Evolutionary conservation across 2,113 vertebrate species (phyloP).

Genomic region (Ifrita kowaldi): DNA sequence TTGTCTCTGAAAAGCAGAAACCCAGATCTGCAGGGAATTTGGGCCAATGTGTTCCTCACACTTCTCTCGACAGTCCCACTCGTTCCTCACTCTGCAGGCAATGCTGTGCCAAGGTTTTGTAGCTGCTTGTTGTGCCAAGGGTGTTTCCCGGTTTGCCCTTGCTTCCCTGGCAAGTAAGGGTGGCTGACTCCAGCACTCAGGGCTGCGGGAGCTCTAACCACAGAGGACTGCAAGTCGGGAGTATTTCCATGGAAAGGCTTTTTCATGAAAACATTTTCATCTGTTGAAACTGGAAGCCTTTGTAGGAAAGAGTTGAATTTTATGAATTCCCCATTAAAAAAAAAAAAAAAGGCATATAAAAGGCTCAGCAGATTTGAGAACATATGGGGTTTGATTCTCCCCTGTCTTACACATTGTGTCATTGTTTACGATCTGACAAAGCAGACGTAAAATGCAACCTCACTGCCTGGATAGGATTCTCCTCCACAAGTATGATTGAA

Average conservation of each 20-base stretch:
- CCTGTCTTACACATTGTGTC: not conserved
- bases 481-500: not conserved
- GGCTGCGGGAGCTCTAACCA: not conserved
- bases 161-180: not conserved
- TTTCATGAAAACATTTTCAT: not conserved
- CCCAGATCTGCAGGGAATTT: slow-evolving; percentile 13
- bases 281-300: not conserved
- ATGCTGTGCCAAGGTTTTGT: not conserved
- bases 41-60: slow-evolving; percentile 50
- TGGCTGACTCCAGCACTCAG: not conserved
- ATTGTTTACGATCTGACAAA: slow-evolving; percentile 2
- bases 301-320: not conserved
- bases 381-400: slow-evolving; percentile 18
- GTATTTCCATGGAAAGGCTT: not conserved
- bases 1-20: not conserved
- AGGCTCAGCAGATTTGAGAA: slow-evolving; percentile 23
- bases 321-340: not conserved
- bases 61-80: not conserved
- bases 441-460: slow-evolving; percentile 1
- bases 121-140: rapidly evolving
- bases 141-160: not conserved
- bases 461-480: not conserved
- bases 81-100: not conserved
- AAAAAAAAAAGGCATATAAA: not conserved
- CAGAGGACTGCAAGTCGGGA: not conserved